Base-by-base conservation (phyloP, 1,140 invertebrate genomes). In the Globodera rostochiensis region DNA sequence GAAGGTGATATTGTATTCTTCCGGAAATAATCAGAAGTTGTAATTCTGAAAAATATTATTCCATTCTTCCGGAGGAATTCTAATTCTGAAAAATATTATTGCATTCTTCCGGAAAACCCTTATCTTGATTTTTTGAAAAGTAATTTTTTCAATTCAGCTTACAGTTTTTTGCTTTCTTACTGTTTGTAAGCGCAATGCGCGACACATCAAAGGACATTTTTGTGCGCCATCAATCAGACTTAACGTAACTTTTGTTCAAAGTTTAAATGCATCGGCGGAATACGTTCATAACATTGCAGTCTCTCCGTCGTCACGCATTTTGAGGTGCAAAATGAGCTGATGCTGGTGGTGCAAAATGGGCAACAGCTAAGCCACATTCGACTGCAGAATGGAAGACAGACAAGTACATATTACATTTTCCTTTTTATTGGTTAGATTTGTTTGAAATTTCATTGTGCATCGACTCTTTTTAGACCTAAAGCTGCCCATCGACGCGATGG, bases 321-420 rank as follows among this genome's bases (percentile, higher is more conserved):
- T 21, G 46, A 49, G n/a, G 84, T 84, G 15, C 77, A 84, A 50
- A 84, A 84, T 83, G 84, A 73, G 49, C 25, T 86, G 49, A 86
- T 84, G 80, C 73, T 84, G n/a, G 25, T 84, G 13, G 83, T 50
- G 13, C 66, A 70, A 8, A 70, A 80, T 36, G 73, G 84, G 13
- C 84, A 79, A 36, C 64, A 25, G n/a, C 15, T 84, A 6, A 74
- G 73, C 8, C 84, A 86, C 21, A 85, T 84, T 50, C 84, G 83
- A 9, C 4, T 84, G 25, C 83, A 86, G 46, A 84, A 67, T 70
- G 77, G 25, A 5, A 66, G 74, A 21, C 57, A 57, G 13, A 84
- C 80, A 69, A 71, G 83, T 84, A 36, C 36, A 36, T 36, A 36
- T 36, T 36, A 36, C 36, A 36, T 36, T 36, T 36, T 36, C 3